These are phyloP conservation scores for Arremon brunneinucha DNA, from an alignment of 2,797 vertebrate species.

Conservation along the genomic window DNA sequence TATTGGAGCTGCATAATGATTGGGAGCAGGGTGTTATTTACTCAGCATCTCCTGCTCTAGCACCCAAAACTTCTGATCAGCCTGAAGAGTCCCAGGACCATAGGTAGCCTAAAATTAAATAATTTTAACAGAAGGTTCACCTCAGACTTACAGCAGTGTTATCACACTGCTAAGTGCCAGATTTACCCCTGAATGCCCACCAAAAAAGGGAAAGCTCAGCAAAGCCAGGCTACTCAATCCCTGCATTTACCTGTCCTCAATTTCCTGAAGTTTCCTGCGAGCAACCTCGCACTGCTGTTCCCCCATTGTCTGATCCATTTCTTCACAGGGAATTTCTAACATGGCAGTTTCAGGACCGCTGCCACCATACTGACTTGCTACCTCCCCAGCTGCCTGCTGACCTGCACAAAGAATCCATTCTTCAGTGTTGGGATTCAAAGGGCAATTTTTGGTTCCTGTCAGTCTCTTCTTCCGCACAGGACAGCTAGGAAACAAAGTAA, in stretches of 20 bases:
- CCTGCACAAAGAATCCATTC: constrained; percentile 71
- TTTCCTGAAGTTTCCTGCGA: constrained; percentile 76
- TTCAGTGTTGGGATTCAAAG: constrained; percentile 55
- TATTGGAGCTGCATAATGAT: not conserved
- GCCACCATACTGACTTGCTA: constrained; percentile 52
- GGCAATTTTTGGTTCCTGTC: constrained; percentile 65
- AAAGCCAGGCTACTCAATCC: constrained; percentile 46
- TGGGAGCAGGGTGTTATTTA: not conserved
- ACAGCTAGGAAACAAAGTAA: constrained; percentile 61
- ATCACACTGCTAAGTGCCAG: not conserved
- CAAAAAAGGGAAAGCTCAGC: constrained; percentile 45
- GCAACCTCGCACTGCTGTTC: constrained; percentile 77
- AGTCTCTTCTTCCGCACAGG: constrained; percentile 75
- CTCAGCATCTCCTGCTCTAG: not conserved
- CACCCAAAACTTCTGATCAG: not conserved
- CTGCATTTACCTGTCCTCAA: constrained; percentile 77
- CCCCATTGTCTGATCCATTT: constrained; percentile 76
- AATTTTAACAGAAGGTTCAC: not conserved
- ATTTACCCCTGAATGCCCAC: constrained; percentile 19
- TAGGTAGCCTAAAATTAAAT: not conserved
- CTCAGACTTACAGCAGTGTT: not conserved
- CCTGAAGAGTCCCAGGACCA: not conserved
- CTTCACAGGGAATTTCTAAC: constrained; percentile 73
- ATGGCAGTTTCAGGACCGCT: constrained; percentile 58
- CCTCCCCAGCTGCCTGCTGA: constrained; percentile 65